phyloP scores from a whole-genome alignment of 1,140 invertebrate genomes.

The Anoplolepis gracilipes region DNA sequence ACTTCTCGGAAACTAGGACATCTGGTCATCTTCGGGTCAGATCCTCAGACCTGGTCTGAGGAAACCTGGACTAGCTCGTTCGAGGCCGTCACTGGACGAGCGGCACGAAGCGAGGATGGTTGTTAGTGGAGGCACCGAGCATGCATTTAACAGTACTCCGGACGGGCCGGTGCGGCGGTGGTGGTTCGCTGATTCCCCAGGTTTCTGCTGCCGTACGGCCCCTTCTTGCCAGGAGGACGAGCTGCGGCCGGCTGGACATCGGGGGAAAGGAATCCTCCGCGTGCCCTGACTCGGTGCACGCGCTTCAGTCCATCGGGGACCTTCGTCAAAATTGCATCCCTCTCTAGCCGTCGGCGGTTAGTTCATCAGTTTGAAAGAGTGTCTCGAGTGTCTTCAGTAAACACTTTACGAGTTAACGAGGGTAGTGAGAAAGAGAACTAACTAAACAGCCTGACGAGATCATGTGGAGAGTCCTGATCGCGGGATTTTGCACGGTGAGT shows the following conservation, averaged over 20 bases:
- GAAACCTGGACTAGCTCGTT: constrained; percentile 65
- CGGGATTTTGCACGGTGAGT: constrained; percentile 82
- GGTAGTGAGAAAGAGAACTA: constrained; percentile 3
- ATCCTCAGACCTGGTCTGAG: constrained; percentile 26
- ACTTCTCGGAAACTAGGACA: constrained; percentile 26
- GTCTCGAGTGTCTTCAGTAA: constrained; percentile 54
- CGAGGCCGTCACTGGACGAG: constrained; percentile 71
- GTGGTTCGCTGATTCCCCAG: constrained; percentile 77
- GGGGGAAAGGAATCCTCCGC: constrained; percentile 76
- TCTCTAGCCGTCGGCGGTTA: constrained; percentile 8
- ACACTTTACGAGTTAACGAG: constrained; percentile 36
- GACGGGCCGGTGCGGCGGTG: constrained; percentile 74
- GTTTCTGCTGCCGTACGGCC: constrained; percentile 72
- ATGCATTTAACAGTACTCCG: constrained; percentile 85
- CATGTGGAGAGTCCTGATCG: constrained; percentile 82
- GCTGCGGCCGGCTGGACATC: constrained; percentile 60
- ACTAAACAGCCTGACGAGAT: constrained; percentile 50
- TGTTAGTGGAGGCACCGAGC: constrained; percentile 84
- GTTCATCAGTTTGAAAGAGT: constrained; percentile 33
- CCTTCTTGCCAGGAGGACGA: constrained; percentile 62
- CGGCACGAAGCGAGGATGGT: constrained; percentile 77
- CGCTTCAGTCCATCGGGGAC: constrained; percentile 81
- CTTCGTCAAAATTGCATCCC: constrained; percentile 82
- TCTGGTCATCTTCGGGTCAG: constrained; percentile 39
- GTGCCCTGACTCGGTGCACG: constrained; percentile 68